phyloP scores from a whole-genome alignment of 2,888 invertebrate genomes.

The Acleris sparsana region DNA sequence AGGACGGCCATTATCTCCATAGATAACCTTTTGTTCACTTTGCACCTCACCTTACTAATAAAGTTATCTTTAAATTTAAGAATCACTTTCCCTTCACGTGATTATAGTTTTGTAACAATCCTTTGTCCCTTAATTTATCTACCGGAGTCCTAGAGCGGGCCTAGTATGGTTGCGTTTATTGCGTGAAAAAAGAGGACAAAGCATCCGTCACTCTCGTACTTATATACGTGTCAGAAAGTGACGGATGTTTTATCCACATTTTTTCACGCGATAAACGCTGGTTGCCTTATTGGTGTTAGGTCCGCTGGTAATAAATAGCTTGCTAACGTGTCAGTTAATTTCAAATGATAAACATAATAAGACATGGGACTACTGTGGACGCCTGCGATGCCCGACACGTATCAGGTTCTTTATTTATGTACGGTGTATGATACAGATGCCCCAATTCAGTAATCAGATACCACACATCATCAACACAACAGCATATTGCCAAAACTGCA shows the following conservation, averaged over 20 bases:
- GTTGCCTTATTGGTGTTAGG: too few relatives aligned
- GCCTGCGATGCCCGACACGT: neutral
- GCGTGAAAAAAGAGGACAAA: too few relatives aligned
- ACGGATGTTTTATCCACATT: too few relatives aligned
- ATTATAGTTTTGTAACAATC: neutral
- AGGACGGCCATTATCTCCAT: conserved; percentile 32
- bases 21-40: conserved; percentile 27
- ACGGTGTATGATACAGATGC: neutral
- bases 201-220: too few relatives aligned
- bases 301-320: too few relatives aligned
- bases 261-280: too few relatives aligned
- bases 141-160: too few relatives aligned
- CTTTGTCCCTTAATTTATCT: neutral
- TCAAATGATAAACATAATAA: neutral
- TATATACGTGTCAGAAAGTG: too few relatives aligned
- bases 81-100: conserved; percentile 9
- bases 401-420: conserved; percentile 7
- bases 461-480: conserved; percentile 6
- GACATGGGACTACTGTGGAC: neutral
- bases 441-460: conserved; percentile 26
- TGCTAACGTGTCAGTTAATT: too few relatives aligned
- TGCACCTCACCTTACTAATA: conserved; percentile 21
- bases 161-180: too few relatives aligned
- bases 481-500: conserved; percentile 12
- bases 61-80: conserved; percentile 2